Base-by-base conservation (phyloP, 2,113 vertebrate species). In the Rhizomys pruinosus region DNA sequence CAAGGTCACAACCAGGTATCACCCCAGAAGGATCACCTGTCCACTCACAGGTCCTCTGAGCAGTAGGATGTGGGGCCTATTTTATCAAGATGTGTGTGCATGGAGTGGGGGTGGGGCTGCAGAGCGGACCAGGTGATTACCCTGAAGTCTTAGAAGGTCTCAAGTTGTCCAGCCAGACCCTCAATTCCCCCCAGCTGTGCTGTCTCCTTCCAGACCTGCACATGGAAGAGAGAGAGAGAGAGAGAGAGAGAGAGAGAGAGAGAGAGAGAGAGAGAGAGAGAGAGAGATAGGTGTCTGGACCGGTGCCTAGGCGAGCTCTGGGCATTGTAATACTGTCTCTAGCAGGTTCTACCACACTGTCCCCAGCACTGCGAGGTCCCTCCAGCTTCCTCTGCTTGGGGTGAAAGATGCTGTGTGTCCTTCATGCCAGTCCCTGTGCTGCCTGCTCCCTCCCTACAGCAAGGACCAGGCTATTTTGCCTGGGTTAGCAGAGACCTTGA, bases 371-470 rank as follows among this genome's bases (percentile, higher is more conserved):
- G 6, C 1, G 3, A 66, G 23, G 3, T 8, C 22, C 15, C 34
- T 6, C 11, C 16, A 32, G 32, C 39, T 7, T 39, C 57, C 61
- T 57, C 7, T 17, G 4, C 34, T 0, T 1, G 17, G 16, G 17
- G 29, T 20, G 11, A 3, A 10, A 44, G 12, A 61, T 16, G 7
- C 3, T 84, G 63, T 69, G 20, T 10, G 39, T 37, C 2, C 29
- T 10, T 17, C 59, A 66, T 1, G 0, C 64, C 7, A 2, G 77
- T 27, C 47, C n/a, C 32, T 0, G 3, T 57, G 11, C 27, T 19
- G 34, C 17, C 63, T 0, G 13, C 29, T 9, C 12, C 8, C 2
- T 17, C 29, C 57, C 59, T n/a, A 0, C 47, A 52, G 6, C 1
- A 0, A 5, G 19, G 76, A 59, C 3, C 3, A 17, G 52, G 25